These are phyloP conservation scores for Andricus curvator DNA, from an alignment of 2,888 invertebrate genomes.

Conservation along the genomic window DNA sequence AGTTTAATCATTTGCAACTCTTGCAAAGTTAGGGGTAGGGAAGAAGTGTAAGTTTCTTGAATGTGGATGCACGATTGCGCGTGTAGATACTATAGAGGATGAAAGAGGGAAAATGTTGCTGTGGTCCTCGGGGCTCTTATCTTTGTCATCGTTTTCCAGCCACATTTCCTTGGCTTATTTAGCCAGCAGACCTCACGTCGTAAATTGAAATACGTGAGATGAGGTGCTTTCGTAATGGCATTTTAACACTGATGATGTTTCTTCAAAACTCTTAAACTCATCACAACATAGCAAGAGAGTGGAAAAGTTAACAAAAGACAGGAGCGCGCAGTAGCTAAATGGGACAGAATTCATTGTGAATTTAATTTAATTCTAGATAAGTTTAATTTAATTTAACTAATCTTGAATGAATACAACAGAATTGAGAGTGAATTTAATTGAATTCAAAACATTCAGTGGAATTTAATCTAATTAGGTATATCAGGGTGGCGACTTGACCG, in stretches of 20 bases:
- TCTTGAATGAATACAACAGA: too few relatives aligned
- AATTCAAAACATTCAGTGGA: too few relatives aligned
- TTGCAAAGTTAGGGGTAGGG: slow-evolving; percentile 10
- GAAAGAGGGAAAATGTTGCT: slow-evolving; percentile 22
- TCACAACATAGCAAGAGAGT: not conserved
- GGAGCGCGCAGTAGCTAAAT: too few relatives aligned
- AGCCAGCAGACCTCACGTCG: slow-evolving; percentile 24
- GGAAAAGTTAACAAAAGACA: not conserved
- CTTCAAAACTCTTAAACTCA: slow-evolving; percentile 4
- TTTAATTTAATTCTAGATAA: too few relatives aligned
- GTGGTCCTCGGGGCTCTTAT: slow-evolving; percentile 25
- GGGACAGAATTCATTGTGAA: too few relatives aligned
- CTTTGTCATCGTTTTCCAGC: slow-evolving; percentile 33
- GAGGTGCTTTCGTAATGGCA: not conserved
- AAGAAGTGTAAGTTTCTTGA: slow-evolving; percentile 27
- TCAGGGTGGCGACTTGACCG: too few relatives aligned
- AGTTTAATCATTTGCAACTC: slow-evolving; percentile 38
- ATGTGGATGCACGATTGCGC: slow-evolving; percentile 6
- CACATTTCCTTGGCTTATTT: slow-evolving; percentile 27
- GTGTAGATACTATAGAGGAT: not conserved
- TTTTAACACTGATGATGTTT: slow-evolving; percentile 15
- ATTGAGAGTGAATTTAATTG: too few relatives aligned
- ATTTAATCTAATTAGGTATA: too few relatives aligned
- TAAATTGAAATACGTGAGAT: slow-evolving; percentile 32
- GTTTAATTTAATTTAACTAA: too few relatives aligned